Evolutionary conservation across 2,888 invertebrate genomes (phyloP), one percentile per base, ranked within the genome.

Genomic region (Agrotis clavis): DNA sequence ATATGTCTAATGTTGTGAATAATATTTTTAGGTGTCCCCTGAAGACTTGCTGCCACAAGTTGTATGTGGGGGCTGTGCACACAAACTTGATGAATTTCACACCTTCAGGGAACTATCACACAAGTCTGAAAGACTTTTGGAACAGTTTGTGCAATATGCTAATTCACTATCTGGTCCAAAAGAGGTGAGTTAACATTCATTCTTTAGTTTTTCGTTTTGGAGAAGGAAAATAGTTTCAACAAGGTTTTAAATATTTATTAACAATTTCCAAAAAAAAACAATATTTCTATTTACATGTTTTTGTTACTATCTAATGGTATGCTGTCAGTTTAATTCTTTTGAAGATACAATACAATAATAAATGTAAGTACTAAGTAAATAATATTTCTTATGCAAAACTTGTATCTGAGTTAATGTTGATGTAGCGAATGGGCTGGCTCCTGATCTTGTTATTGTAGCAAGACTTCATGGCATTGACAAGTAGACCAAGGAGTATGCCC

Each of bases 91-190:
- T 92, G 97, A 97, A 78, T 97, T 98, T 87, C 97, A 97, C 93
- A 97, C 97, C 88, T 98, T 98, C 96, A 97, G 97, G 92, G 97
- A 98, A 91, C 96, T 97, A 85, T 97, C 98, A 89, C 97, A 97
- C 87, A 98, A 98, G 93, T 97, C 98, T 61, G 98, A 98, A 93
- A 96, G 97, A 88, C 97, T 98, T 86, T 96, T 98, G 90, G 97
- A 97, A 94, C 97, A 98, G 94, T 98, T 98, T 96, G 94, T 98
- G 89, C 97, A 97, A 87, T 97, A 97, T 95, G 97, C 98, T 76
- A 97, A 97, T 93, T 97, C 97, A 92, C 95, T 97, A 85, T 96
- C 95, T 91, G 97, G 97, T 90, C 97, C 96, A 89, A 94, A 96
- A 92, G 96, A 98, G 97, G 98, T 98, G 93, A 96, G 96, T 90